Evolutionary conservation across 2,888 invertebrate genomes (phyloP).

Genomic region (Noctua comes): DNA sequence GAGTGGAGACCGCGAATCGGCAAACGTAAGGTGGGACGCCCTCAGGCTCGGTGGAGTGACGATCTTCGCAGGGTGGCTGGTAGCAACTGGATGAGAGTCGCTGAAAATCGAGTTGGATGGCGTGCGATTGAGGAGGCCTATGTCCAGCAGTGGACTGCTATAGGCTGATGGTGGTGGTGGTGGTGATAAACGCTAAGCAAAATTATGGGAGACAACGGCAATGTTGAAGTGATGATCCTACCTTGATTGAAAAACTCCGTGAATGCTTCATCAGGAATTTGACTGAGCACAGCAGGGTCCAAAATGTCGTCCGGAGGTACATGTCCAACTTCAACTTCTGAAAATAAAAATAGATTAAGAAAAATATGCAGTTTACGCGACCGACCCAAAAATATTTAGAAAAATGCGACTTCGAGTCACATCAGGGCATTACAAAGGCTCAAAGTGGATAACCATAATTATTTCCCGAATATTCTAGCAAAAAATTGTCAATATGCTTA

Average conservation of each 20-base stretch:
- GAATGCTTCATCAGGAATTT: slow-evolving; percentile 88
- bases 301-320: slow-evolving; percentile 91
- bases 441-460: no score
- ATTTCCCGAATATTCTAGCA: background rate
- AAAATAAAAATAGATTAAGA: slow-evolving; percentile 42
- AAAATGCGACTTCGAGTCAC: background rate
- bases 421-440: background rate
- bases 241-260: slow-evolving; percentile 92
- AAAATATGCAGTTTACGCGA: background rate
- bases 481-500: slow-evolving; percentile 50
- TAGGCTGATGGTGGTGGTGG: no score
- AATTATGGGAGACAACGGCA: no score
- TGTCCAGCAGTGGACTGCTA: no score
- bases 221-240: slow-evolving; percentile 56
- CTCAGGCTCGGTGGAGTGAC: no score
- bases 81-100: no score
- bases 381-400: background rate
- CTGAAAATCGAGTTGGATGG: no score
- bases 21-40: no score
- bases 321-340: slow-evolving; percentile 91
- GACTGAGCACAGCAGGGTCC: slow-evolving; percentile 87
- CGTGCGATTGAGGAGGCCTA: no score
- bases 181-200: no score
- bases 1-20: no score
- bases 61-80: no score